Percentiles rank a stretch among this genome's conserved stretches.
Evolutionary conservation across 2,888 invertebrate species (phyloP).

Genomic region (Conchocele bisecta): DNA sequence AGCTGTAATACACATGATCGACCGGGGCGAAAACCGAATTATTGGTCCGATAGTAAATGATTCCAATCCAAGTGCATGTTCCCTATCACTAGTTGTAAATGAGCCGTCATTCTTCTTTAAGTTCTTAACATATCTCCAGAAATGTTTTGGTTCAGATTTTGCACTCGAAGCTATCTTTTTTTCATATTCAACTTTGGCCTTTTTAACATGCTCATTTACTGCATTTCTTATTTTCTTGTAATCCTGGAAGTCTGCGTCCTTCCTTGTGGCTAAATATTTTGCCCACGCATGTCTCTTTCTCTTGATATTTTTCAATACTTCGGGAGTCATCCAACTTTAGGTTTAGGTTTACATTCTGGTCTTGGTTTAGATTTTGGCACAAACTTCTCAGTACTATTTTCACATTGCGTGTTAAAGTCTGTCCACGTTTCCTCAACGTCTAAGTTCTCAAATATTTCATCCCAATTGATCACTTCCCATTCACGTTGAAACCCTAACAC

Average conservation of each 20-base stretch:
- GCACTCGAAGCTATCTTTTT: background rate
- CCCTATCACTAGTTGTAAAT: background rate
- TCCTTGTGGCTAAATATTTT: background rate
- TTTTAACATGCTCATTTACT: conserved; percentile 3
- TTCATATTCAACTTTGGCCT: conserved; percentile 7
- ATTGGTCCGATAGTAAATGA: conserved; percentile 10
- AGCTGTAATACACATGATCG: conserved; percentile 25
- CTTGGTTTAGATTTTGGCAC: too few relatives aligned
- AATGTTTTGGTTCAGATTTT: conserved; percentile 1
- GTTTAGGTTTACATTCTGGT: background rate
- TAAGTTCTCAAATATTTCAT: background rate
- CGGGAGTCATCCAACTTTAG: background rate
- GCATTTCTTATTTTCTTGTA: background rate
- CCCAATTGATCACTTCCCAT: background rate
- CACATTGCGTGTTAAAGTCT: background rate
- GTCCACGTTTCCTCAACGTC: background rate
- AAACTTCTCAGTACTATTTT: background rate
- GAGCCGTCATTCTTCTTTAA: background rate
- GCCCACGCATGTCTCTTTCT: background rate
- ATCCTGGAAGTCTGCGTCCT: background rate
- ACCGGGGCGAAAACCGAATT: conserved; percentile 15
- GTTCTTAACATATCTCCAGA: conserved; percentile 17
- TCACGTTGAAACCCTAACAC: background rate
- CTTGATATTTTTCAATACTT: background rate
- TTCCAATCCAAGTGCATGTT: conserved; percentile 1